phyloP scores from a whole-genome alignment of 2,888 invertebrate species.

The Tachina grossa region DNA sequence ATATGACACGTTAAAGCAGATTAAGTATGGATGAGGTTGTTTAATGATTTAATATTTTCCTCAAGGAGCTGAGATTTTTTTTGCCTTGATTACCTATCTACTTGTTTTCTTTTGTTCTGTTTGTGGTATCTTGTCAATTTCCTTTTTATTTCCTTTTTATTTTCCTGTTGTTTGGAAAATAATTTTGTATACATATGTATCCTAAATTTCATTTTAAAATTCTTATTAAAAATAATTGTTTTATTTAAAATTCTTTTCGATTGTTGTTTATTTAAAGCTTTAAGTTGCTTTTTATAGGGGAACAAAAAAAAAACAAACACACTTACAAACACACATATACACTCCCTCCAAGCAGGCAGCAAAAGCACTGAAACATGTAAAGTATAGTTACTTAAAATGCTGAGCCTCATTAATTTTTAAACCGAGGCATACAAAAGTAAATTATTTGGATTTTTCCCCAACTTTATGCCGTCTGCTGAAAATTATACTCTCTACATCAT shows the following conservation, averaged over 20 bases:
- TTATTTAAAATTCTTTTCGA: not conserved
- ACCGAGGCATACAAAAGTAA: conserved; percentile 47
- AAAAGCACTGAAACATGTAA: conserved; percentile 54
- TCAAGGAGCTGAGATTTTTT: not conserved
- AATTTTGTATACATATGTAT: conserved; percentile 17
- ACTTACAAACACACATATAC: not conserved
- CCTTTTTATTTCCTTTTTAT: not conserved
- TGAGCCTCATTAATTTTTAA: conserved; percentile 71
- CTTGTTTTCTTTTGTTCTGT: conserved; percentile 1
- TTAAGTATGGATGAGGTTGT: conserved; percentile 65
- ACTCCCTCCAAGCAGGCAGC: not conserved
- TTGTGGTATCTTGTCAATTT: conserved; percentile 50
- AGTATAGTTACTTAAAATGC: conserved; percentile 66
- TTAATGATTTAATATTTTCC: conserved; percentile 34
- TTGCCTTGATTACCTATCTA: not conserved
- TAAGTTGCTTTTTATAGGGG: not conserved
- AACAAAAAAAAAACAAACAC: not conserved
- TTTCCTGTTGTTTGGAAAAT: conserved; percentile 30
- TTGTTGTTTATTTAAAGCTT: conserved; percentile 18
- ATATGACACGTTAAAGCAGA: conserved; percentile 55
- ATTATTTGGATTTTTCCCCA: conserved; percentile 55
- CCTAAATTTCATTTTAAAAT: conserved; percentile 26
- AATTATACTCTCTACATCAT: conserved; percentile 28
- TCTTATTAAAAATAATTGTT: not conserved
- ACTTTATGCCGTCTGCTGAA: conserved; percentile 8